phyloP scores from a whole-genome alignment of 1,140 invertebrate species.

The Scaptomyza pallida region DNA sequence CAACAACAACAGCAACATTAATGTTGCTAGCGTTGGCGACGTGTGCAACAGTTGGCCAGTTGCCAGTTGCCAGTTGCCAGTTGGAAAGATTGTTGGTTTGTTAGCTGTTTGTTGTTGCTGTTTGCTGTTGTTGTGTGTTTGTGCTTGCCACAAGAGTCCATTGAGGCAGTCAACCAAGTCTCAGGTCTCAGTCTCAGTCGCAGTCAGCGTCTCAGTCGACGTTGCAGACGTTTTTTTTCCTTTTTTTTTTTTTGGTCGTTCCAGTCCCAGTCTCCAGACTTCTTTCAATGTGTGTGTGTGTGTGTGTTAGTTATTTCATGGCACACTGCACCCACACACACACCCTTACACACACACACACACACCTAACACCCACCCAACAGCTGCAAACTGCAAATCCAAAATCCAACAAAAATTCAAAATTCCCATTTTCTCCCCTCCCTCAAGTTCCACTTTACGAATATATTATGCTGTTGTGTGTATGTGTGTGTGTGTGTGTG shows the following conservation, averaged over 20 bases:
- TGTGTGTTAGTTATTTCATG: conserved; percentile 51
- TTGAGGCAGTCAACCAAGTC: conserved; percentile 48
- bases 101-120: too few relatives aligned
- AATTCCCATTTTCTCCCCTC: conserved; percentile 4
- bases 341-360: conserved; percentile 26
- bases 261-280: conserved; percentile 22
- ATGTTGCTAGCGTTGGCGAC: conserved; percentile 46
- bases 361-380: conserved; percentile 23
- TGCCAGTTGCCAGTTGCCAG: conserved; percentile 20
- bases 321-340: conserved; percentile 48
- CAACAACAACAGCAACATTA: conserved; percentile 38
- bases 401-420: conserved; percentile 35
- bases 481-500: conserved; percentile 23
- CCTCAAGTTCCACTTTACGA: not conserved
- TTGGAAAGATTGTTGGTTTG: conserved; percentile 23
- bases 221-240: too few relatives aligned
- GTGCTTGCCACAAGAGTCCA: conserved; percentile 22
- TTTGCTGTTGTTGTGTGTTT: too few relatives aligned
- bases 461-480: conserved; percentile 16
- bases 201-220: not conserved
- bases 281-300: conserved; percentile 21
- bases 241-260: not conserved
- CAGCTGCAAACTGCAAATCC: conserved; percentile 37
- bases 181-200: conserved; percentile 9
- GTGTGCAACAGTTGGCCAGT: conserved; percentile 51